phyloP scores from a whole-genome alignment of 2,113 vertebrate genomes.

The Labeo rohita region DNA sequence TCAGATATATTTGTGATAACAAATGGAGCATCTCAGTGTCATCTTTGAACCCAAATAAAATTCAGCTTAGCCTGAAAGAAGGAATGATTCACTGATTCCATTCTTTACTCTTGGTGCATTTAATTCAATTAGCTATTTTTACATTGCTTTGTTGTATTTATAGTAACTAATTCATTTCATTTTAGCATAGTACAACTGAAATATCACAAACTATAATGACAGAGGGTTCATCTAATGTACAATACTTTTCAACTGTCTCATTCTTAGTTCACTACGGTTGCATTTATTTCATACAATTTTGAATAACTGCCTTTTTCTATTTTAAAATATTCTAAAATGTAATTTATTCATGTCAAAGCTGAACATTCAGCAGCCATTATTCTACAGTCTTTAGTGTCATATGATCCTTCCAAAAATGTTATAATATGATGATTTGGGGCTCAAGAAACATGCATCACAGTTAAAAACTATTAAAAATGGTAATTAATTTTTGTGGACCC shows the following conservation, averaged over 20 bases:
- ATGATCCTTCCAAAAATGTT: not conserved
- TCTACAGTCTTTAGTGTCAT: not conserved
- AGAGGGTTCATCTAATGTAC: too few species aligned
- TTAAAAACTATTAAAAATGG: not conserved
- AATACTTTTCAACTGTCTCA: not conserved
- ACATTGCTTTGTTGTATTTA: not conserved
- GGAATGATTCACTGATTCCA: constrained; percentile 6
- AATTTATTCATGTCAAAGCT: not conserved
- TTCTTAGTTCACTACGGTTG: too few species aligned
- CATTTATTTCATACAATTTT: too few species aligned
- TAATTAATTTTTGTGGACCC: not conserved
- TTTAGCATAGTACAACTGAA: not conserved
- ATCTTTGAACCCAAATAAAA: constrained; percentile 44
- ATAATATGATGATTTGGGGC: not conserved
- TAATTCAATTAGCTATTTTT: not conserved
- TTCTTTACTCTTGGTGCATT: not conserved
- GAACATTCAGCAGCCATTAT: not conserved
- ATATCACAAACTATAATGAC: not conserved
- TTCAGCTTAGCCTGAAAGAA: constrained; percentile 27
- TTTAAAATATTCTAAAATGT: not conserved
- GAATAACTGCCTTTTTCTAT: too few species aligned
- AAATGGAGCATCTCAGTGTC: constrained; percentile 39
- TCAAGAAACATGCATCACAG: not conserved
- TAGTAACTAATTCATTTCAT: not conserved
- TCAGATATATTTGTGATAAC: constrained; percentile 47